Evolutionary conservation across 2,113 vertebrate species (phyloP), one percentile per base, ranked within the genome.

Genomic region (Spea bombifrons): DNA sequence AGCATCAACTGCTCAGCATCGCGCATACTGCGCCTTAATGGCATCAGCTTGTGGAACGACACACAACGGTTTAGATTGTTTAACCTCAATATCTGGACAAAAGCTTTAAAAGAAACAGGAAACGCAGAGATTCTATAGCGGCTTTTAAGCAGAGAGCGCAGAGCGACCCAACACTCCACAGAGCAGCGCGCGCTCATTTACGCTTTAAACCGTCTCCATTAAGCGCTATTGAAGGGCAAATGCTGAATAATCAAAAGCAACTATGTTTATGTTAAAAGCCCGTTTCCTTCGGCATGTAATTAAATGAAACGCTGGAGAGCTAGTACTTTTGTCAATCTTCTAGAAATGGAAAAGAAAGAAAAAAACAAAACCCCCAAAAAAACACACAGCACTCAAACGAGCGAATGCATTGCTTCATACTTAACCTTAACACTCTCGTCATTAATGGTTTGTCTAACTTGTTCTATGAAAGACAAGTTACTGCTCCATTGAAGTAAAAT

Each of bases 221-320:
- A 94, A 91, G 92, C 91, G 94, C 92, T 93, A 90, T 93, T 90
- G 91, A 94, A 92, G 93, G 94, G 93, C 93, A 94, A 96, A 92
- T 92, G 90, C 89, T 89, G 90, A 93, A 93, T 92, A 94, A 94
- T 94, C 94, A 90, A 92, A 94, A 91, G 90, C 91, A 92, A 91
- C 94, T 90, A 93, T 95, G 94, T 95, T 96, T 96, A 96, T 95
- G 94, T 97, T 95, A 96, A 97, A 98, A 97, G 95, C 94, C 94
- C 94, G 93, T 94, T 97, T 95, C 91, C 92, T 90, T 82, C 91
- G 91, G 92, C 90, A 81, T 86, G 91, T 94, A 97, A 98, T 98
- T 97, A 98, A 94, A 93, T 93, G 85, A 93, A 96, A 95, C 92
- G 90, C 89, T 90, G 90, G 92, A 95, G 95, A 97, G 93, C 92